These are phyloP conservation scores for Acleris emargana DNA, from an alignment of 2,888 invertebrate genomes.

Conservation along the genomic window DNA sequence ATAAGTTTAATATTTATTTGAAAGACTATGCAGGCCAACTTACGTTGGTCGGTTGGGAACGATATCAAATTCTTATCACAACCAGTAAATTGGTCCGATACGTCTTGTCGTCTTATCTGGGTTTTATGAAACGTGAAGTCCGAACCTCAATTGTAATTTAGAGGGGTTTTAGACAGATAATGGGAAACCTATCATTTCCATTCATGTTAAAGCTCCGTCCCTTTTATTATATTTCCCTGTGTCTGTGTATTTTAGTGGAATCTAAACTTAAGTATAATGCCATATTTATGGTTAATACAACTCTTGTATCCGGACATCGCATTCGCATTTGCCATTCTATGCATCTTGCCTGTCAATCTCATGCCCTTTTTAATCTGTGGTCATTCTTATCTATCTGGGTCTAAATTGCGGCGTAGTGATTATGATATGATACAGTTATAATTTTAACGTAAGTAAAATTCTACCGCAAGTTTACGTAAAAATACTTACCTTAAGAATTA, in stretches of 20 bases:
- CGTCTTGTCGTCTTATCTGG: slow-evolving; percentile 20
- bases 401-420: too few species aligned
- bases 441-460: not conserved
- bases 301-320: too few species aligned
- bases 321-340: too few species aligned
- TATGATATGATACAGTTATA: not conserved
- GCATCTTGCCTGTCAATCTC: too few species aligned
- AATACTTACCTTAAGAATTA: not conserved
- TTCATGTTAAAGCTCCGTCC: too few species aligned
- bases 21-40: not conserved
- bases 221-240: too few species aligned
- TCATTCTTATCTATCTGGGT: not conserved
- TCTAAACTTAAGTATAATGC: too few species aligned
- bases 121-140: slow-evolving; percentile 28
- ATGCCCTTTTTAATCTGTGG: too few species aligned
- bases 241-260: too few species aligned
- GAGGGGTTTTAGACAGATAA: slow-evolving; percentile 1
- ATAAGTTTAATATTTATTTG: not conserved
- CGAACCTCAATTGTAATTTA: not conserved
- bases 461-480: not conserved
- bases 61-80: slow-evolving; percentile 21
- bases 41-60: slow-evolving; percentile 3
- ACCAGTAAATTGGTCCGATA: slow-evolving; percentile 21
- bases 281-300: too few species aligned
- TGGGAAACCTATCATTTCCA: too few species aligned